Percentiles rank a stretch among this genome's conserved stretches.
Evolutionary conservation across 92 coral and sea anemone species (phyloP).

Genomic region (Zoanthus sociatus): DNA sequence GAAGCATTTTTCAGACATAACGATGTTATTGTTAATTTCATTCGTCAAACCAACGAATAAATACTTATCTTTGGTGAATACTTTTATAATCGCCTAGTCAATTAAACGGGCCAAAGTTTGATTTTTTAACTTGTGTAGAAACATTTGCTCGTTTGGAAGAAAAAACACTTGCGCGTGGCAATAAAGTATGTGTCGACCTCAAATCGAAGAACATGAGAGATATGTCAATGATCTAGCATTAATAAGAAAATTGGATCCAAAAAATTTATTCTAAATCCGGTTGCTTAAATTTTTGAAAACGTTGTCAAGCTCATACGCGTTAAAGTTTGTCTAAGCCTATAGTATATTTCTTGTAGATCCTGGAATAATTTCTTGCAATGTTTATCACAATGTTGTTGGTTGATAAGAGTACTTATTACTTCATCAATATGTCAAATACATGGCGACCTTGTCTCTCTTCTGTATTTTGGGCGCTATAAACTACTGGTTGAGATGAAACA

Average conservation of each 20-base stretch:
- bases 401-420: conserved; percentile 27
- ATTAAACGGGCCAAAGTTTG: neutral
- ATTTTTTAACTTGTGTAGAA: conserved; percentile 12
- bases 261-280: neutral
- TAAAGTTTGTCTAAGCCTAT: neutral
- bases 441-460: conserved; percentile 3
- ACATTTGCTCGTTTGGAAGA: neutral
- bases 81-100: neutral
- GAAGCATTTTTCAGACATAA: conserved; percentile 3
- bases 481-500: neutral
- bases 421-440: neutral
- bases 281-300: neutral
- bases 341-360: neutral
- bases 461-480: neutral
- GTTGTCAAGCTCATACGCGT: neutral
- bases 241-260: neutral
- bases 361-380: neutral
- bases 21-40: neutral
- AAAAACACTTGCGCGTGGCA: conserved; percentile 8
- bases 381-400: neutral
- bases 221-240: conserved; percentile 5
- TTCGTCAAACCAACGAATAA: conserved; percentile 16
- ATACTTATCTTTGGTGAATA: neutral
- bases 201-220: neutral
- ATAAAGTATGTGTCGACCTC: neutral